phyloP scores from a whole-genome alignment of 2,113 vertebrate species.

The Microtus montanus region DNA sequence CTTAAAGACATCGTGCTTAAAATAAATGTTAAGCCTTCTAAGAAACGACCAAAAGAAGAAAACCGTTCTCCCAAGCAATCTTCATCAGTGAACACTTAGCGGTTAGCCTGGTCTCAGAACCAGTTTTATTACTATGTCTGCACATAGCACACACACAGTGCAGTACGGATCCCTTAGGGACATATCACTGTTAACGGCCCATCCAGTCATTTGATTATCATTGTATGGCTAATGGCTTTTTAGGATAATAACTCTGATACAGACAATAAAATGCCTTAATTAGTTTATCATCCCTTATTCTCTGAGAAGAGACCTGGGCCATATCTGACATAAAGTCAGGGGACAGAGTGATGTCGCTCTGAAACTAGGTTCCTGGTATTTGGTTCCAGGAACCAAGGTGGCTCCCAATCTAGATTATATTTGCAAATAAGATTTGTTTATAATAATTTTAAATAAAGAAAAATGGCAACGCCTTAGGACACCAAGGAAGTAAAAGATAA shows the following conservation, averaged over 20 bases:
- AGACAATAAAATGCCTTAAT: constrained; percentile 70
- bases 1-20: constrained; percentile 25
- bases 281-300: constrained; percentile 58
- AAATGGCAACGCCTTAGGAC: not conserved
- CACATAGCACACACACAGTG: constrained; percentile 8
- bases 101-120: constrained; percentile 28
- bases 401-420: not conserved
- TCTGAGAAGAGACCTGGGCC: constrained; percentile 43
- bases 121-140: constrained; percentile 16
- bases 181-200: constrained; percentile 49
- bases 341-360: not conserved
- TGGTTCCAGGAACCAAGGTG: not conserved
- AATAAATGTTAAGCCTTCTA: constrained; percentile 21
- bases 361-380: not conserved
- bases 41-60: constrained; percentile 26
- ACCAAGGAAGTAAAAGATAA: not conserved
- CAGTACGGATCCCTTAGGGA: constrained; percentile 44
- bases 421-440: not conserved
- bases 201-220: constrained; percentile 72
- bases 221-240: constrained; percentile 66
- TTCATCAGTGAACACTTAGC: constrained; percentile 17
- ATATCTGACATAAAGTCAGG: constrained; percentile 38
- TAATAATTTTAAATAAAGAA: not conserved
- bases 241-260: constrained; percentile 69
- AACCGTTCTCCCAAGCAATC: not conserved